Evolutionary conservation across 2,113 vertebrate species (phyloP).

Genomic region (Rhipidura dahli): DNA sequence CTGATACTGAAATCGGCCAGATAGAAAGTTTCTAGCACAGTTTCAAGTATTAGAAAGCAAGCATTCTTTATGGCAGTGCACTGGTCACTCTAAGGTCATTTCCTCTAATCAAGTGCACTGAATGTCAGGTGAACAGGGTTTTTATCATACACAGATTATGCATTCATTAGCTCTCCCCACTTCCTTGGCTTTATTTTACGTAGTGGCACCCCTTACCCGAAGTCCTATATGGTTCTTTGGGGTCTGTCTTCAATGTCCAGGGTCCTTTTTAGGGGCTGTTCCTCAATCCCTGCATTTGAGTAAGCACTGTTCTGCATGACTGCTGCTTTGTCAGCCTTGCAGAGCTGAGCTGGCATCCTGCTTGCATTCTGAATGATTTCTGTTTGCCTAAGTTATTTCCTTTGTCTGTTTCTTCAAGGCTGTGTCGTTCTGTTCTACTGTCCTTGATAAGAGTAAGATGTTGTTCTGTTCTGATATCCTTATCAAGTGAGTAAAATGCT

Average conservation of each 20-base stretch:
- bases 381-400: not conserved
- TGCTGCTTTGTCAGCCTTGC: not conserved
- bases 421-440: not conserved
- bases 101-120: not conserved
- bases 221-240: too few species aligned
- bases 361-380: not conserved
- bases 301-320: not conserved
- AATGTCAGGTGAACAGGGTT: not conserved
- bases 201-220: not conserved
- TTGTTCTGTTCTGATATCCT: not conserved
- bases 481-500: not conserved
- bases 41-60: not conserved
- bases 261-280: not conserved
- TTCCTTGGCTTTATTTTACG: not conserved
- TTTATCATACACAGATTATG: not conserved
- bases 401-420: not conserved
- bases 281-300: accelerated
- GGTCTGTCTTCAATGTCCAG: accelerated
- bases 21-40: not conserved
- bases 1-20: not conserved
- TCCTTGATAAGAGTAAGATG: not conserved
- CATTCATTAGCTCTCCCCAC: not conserved
- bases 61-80: not conserved
- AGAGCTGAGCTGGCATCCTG: not conserved
- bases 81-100: accelerated